phyloP scores from a whole-genome alignment of 2,797 vertebrate genomes.

The Oceanodroma leucorhoa region DNA sequence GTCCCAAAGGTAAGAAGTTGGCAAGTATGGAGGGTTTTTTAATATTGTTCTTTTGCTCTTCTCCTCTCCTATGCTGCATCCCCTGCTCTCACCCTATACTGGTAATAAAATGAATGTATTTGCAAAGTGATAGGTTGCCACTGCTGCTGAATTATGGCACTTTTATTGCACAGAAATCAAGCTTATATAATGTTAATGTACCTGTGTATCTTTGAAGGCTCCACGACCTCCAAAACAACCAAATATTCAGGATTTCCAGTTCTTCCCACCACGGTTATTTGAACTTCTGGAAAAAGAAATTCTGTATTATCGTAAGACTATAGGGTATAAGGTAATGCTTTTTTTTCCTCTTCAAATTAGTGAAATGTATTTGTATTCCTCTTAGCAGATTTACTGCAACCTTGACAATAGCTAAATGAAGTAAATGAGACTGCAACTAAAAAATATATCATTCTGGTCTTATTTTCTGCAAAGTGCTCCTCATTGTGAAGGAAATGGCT shows the following conservation, averaged over 20 bases:
- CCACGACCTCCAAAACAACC: conserved; percentile 88
- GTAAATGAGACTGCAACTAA: neutral
- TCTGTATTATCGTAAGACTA: conserved; percentile 86
- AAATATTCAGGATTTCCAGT: conserved; percentile 90
- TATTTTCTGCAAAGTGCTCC: neutral
- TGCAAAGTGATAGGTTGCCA: neutral
- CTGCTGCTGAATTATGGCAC: neutral
- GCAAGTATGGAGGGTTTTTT: neutral
- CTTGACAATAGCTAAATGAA: neutral
- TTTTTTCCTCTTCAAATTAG: neutral
- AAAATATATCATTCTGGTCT: neutral
- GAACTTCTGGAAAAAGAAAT: conserved; percentile 89
- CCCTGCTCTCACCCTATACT: neutral
- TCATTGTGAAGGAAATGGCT: neutral
- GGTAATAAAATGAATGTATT: neutral
- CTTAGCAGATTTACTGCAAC: neutral
- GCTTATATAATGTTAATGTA: neutral
- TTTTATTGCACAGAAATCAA: neutral
- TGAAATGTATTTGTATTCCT: neutral
- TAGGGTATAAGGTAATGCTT: conserved; percentile 84
- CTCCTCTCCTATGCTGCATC: neutral
- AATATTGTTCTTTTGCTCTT: neutral
- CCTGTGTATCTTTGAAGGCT: conserved; percentile 70
- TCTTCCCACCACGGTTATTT: conserved; percentile 86
- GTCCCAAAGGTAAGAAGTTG: conserved; percentile 80